A percentile compares a stretch with the other conserved stretches of the same genome.
Conservation (phyloP, 1,140 invertebrate species). For the Neomicropteryx cornuta region DNA sequence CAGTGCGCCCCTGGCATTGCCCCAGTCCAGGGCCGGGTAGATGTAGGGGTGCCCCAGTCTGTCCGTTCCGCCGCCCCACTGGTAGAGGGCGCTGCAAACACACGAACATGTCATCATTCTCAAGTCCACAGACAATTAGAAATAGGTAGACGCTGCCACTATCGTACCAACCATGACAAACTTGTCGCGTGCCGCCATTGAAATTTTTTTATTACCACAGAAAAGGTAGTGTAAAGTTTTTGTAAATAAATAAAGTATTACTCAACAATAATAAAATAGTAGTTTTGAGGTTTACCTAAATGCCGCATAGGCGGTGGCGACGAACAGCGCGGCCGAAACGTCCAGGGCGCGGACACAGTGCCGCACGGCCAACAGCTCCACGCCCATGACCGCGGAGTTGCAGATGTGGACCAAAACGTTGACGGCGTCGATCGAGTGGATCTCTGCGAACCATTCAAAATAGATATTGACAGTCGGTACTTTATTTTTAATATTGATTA, state of each 20-base stretch:
- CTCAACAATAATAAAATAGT: conserved; percentile 6
- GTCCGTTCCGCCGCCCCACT: conserved; percentile 15
- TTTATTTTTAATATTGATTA: conserved; percentile 1
- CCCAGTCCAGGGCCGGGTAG: conserved; percentile 51
- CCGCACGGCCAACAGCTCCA: conserved; percentile 58
- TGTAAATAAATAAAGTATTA: not conserved
- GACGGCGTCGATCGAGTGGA: conserved; percentile 46
- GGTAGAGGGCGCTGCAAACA: not conserved
- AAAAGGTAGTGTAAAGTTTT: not conserved
- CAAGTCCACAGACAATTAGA: not conserved
- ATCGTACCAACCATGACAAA: not conserved
- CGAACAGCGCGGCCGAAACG: conserved; percentile 49
- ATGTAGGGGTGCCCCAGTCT: conserved; percentile 44
- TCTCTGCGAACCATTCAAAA: conserved; percentile 21
- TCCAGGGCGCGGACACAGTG: conserved; percentile 57
- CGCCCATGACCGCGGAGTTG: conserved; percentile 61
- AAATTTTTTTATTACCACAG: not conserved
- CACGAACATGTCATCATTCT: not conserved
- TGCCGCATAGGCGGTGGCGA: conserved; percentile 47
- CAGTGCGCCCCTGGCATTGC: no score
- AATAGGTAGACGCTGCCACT: not conserved
- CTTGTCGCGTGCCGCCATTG: no score
- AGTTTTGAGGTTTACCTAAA: conserved; percentile 54
- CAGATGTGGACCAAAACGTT: conserved; percentile 62
- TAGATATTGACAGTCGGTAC: no score